Evolutionary conservation across 2,113 vertebrate genomes (phyloP), one percentile per base, ranked within the genome.

Genomic region (Arvicanthis niloticus): DNA sequence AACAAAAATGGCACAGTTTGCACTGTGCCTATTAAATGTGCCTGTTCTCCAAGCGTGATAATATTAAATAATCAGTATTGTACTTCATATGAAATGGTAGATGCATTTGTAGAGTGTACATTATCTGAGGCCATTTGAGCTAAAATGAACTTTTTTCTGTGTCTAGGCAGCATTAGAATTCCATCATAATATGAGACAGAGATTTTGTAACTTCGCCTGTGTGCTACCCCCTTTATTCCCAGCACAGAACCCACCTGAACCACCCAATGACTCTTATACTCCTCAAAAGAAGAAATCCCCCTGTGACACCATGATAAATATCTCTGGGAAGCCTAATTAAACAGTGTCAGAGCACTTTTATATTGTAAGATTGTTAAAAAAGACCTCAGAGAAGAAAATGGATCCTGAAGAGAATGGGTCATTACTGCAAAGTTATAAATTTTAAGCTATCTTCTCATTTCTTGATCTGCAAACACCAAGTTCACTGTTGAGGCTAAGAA

Each of bases 21-120:
- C 7, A 37, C 75, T 62, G 51, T 81, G 8, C 75, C 17, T 91
- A 7, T 7, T 45, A 34, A 95, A 78, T 85, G 7, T 16, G 62
- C 40, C 85, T 91, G 45, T 37, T 81, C 40, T 26, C 48, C 34
- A 26, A 77, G 1, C 60, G 62, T 42, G 21, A 34, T 82, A 91
- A 73, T 77, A 56, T 42, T 34, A 34, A 73, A 72, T n/a, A 40
- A 94, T 51, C 77, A 90, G 48, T 5, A 1, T 87, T 94, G 75
- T 58, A 26, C 34, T 16, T 42, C 62, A 15, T 31, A 31, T 0
- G 22, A 3, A 5, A 0, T 17, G 22, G 16, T 24, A 0, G 0
- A 1, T 29, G 2, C 6, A 40, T 45, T 51, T 37, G 11, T 29
- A 2, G 11, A 56, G 16, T 26, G 16, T 29, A 17, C 24, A 45